Base-by-base conservation (phyloP, 1,140 invertebrate species). In the Aricia agestis region DNA sequence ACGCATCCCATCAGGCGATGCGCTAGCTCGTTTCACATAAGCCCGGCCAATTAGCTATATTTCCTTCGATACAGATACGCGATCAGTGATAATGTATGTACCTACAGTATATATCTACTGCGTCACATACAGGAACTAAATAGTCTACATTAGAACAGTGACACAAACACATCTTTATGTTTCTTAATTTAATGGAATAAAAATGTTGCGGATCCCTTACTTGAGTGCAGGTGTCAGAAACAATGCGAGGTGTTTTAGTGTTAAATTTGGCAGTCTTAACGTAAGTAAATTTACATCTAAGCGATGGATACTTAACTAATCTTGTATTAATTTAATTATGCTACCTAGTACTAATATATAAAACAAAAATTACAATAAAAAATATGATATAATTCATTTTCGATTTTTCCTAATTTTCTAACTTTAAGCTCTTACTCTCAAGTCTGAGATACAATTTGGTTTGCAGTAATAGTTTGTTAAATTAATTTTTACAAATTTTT, bases 121-220 rank as follows among this genome's bases (percentile, higher is more conserved):
- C 59, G 17, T 63, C 59, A 63, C 19, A 63, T 63, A 19, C 59
- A 63, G 59, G 59, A 63, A 63, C 59, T 19, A 19, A 63, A 63
- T 63, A 63, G 59, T 63, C 17, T 18, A 6, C 19, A 19, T 25
- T 19, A 19, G 59, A 63, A 19, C 18, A 6, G 59, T 63, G 18
- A 13, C 2, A 19, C 17, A 63, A 19, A 63, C 59, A 63, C 59
- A 63, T 19, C 11, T 19, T 19, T 19, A 63, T 59, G 1, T 9
- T 15, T 52, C 2, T 9, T 59, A 17, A 9, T 59, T 19, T 17
- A 18, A 63, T 63, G 59, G 59, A 63, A 19, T 19, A 25, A 19
- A 63, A 63, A 63, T 63, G 59, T 63, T 63, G 18, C 59, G 59
- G 10, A 19, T 63, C 10, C 59, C 59, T 19, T 18, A 11, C 18